Evolutionary conservation across 2,113 vertebrate species (phyloP), one percentile per base, ranked within the genome.

Genomic region (Oncorhynchus kisutch): DNA sequence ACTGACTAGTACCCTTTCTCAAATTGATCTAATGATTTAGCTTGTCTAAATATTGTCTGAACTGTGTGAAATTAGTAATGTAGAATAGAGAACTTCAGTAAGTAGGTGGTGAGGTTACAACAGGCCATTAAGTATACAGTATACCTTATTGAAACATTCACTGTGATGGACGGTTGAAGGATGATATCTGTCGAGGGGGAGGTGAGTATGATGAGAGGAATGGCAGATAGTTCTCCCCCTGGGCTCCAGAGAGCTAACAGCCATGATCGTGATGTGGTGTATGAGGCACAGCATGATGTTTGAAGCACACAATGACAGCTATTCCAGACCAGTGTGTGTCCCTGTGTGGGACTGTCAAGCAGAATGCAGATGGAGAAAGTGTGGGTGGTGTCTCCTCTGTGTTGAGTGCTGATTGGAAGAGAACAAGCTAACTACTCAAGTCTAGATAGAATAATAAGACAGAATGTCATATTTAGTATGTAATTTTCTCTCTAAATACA

Each of bases 221-320:
- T 22, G 70, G 0, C 78, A 57, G 31, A 18, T 24, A 18, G 48
- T 72, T 24, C 2, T 49, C 64, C 59, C 69, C n/a, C 18, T 22
- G 59, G 80, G 74, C 14, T 70, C 25, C 0, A 71, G 70, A 20
- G 57, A 70, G 27, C 54, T 62, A 48, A 71, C 66, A 49, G 57
- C 67, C 64, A 25, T 64, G 73, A 77, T 70, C 70, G 80, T 74
- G 71, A 86, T 82, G 54, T 84, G 86, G 90, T 85, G 85, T 80
- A 82, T 87, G 86, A 80, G 74, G 84, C 89, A 91, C 87, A 90
- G 84, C 77, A 88, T 93, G 88, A 93, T 92, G 84, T 91, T 92
- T 92, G 88, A 93, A 92, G 91, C 85, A 88, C 85, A 89, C 77
- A 4, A 82, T 75, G 75, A 86, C 64, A 73, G 66, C 1, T 72